Base-by-base conservation (phyloP, 2,797 vertebrate species). In the Cryptoblepharus egeriae region DNA sequence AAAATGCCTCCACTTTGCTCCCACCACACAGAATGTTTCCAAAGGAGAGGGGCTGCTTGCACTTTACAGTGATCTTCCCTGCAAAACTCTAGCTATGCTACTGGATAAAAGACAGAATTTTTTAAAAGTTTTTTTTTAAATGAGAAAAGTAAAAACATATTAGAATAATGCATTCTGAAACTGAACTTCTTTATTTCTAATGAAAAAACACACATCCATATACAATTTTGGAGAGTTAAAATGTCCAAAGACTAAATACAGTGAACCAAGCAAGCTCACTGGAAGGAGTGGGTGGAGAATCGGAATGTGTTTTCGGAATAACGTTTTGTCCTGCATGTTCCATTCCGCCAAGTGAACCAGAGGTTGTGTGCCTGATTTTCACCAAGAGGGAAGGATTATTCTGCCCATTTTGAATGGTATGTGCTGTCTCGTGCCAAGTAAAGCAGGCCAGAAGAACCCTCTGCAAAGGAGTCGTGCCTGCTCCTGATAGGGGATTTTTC, bases 401-500 rank as follows among this genome's bases (percentile, higher is more conserved):
- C 3, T 3, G 0, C 26, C 75, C 52, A 61, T 80, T 88, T 83
- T 60, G 86, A 91, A 86, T 72, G 61, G 45, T 70, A 37, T 39
- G 69, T 60, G 4, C 80, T 57, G 49, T 71, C 65, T 85, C 79
- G 70, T 13, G 57, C 84, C 85, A 64, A 70, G 85, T 42, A 73
- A 67, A 87, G 55, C 30, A 61, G 52, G 26, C 52, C 60, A 79
- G 39, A 84, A 70, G 18, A 10, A 5, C 74, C 82, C 8, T 79
- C 72, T 75, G 18, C 64, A 30, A 80, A 70, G 52, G 30, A 65
- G n/a, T 2, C 4, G 26, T 74, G 76, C 63, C 76, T 68, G 52
- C 76, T 68, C 58, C 60, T 71, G 77, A 77, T 79, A 78, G 84
- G 77, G 79, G 71, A 71, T 90, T 89, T 92, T 89, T 87, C 80